These are phyloP conservation scores for Pandion haliaetus DNA, from an alignment of 2,113 vertebrate species.

Conservation along the genomic window DNA sequence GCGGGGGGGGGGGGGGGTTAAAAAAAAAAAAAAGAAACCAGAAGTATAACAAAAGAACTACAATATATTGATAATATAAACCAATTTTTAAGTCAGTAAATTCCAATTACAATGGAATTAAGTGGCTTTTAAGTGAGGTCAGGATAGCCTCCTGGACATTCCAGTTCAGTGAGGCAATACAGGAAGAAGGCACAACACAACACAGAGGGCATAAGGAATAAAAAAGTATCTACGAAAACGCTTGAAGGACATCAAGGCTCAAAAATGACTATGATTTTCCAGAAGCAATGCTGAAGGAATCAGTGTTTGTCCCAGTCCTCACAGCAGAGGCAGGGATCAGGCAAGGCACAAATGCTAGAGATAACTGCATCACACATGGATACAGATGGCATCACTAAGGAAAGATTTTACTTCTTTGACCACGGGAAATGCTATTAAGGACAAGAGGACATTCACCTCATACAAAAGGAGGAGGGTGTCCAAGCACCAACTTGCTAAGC, in stretches of 20 bases:
- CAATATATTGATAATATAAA: neutral
- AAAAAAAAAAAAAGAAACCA: neutral
- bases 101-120: neutral
- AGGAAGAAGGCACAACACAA: neutral
- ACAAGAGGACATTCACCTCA: neutral
- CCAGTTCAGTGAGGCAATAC: neutral
- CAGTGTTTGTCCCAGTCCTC: neutral
- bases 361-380: neutral
- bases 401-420: neutral
- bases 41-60: neutral
- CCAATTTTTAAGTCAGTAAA: neutral
- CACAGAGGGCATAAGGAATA: neutral
- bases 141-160: neutral
- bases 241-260: neutral
- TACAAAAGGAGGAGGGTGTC: neutral
- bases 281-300: neutral
- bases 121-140: neutral
- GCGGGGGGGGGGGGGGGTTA: rapidly evolving
- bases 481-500: neutral
- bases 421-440: neutral
- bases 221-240: neutral
- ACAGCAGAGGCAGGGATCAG: neutral
- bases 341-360: neutral
- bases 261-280: neutral
- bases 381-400: neutral